phyloP scores from a whole-genome alignment of 2,888 invertebrate species.

The Slavum lentiscoides region DNA sequence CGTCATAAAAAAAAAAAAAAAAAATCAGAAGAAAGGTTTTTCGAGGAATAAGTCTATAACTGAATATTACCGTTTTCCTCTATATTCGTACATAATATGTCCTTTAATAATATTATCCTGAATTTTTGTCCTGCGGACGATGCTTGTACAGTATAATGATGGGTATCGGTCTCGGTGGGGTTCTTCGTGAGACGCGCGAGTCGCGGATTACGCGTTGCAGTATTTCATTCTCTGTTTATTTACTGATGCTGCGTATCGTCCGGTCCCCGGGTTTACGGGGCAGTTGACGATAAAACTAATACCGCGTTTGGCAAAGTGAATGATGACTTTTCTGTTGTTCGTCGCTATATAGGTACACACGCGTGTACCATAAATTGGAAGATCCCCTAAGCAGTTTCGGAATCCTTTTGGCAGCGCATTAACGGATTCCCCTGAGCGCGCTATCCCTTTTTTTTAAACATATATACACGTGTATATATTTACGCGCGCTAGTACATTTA shows the following conservation, averaged over 20 bases:
- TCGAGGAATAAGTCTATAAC: too few species aligned
- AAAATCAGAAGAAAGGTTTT: too few species aligned
- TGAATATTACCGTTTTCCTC: too few species aligned
- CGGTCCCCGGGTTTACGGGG: not conserved
- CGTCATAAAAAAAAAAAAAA: too few species aligned
- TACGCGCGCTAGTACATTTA: too few species aligned
- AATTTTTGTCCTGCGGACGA: too few species aligned
- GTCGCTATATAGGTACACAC: not conserved
- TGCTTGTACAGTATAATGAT: too few species aligned
- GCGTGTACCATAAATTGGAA: not conserved
- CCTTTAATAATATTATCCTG: too few species aligned
- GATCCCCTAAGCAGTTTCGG: constrained; percentile 15
- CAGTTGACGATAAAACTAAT: constrained; percentile 2
- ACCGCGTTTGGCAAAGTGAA: constrained; percentile 17
- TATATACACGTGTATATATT: too few species aligned
- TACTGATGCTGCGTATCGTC: not conserved
- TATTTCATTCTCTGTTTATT: not conserved
- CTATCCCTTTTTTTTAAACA: not conserved
- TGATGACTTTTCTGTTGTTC: not conserved
- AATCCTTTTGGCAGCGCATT: constrained; percentile 35
- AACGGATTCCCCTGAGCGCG: not conserved
- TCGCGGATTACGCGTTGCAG: not conserved
- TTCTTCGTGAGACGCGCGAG: not conserved
- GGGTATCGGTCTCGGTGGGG: too few species aligned
- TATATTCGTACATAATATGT: too few species aligned